Percentiles rank a stretch among this genome's conserved stretches.
phyloP scores from a whole-genome alignment of 2,888 invertebrate genomes.

The Mesorhabditis sp. region DNA sequence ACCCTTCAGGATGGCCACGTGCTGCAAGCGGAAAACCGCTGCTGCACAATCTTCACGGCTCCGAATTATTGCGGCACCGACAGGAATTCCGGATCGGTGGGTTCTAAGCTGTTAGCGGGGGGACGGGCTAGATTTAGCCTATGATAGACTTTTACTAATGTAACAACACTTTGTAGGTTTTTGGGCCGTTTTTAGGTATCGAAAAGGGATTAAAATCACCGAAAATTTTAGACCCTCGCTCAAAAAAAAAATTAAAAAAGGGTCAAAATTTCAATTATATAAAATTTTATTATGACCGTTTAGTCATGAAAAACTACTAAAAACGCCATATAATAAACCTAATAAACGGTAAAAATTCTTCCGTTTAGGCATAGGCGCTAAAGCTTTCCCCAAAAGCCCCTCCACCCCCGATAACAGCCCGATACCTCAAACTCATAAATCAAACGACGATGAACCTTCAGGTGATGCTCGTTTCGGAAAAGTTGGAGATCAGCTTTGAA shows the following conservation, averaged over 20 bases:
- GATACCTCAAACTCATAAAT: too few species aligned
- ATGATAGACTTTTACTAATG: constrained; percentile 10
- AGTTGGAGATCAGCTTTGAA: constrained; percentile 20
- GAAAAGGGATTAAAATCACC: too few species aligned
- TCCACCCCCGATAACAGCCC: too few species aligned
- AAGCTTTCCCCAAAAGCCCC: too few species aligned
- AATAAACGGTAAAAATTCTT: too few species aligned
- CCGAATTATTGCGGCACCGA: constrained; percentile 49
- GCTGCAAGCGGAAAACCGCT: constrained; percentile 28
- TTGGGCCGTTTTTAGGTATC: background rate
- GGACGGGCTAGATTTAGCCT: constrained; percentile 23
- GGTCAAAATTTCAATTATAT: constrained; percentile 7
- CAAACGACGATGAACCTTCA: background rate
- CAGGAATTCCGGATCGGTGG: constrained; percentile 44
- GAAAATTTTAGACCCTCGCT: too few species aligned
- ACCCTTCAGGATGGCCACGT: constrained; percentile 29
- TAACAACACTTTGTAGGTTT: background rate
- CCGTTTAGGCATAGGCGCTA: too few species aligned
- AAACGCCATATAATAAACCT: too few species aligned
- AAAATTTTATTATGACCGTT: background rate
- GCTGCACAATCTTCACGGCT: constrained; percentile 51
- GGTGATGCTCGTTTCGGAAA: constrained; percentile 18
- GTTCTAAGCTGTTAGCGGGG: constrained; percentile 16
- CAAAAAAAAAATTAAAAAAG: background rate
- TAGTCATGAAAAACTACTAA: too few species aligned